Evolutionary conservation across 2,113 vertebrate genomes (phyloP), one percentile per base, ranked within the genome.

Genomic region (Zeus faber): DNA sequence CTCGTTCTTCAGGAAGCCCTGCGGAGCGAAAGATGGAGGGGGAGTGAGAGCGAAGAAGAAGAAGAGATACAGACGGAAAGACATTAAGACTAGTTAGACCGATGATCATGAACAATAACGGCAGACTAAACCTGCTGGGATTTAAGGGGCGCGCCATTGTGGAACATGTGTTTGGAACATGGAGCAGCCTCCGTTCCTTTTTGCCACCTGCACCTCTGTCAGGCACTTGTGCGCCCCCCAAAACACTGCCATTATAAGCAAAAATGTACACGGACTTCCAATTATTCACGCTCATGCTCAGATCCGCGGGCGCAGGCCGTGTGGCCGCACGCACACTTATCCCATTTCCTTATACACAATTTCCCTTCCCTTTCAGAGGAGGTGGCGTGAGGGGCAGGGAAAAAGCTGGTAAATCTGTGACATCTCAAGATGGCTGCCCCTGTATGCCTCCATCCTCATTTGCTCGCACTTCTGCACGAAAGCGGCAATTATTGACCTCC

Each of bases 1-100:
- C 81, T 99, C 96, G 77, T 99, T 99, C 82, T 98, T 99, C 68
- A 98, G 74, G 89, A 99, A 99, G 58, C 96, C 96, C 96, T 99
- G 84, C 6, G 77, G 75, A 69, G 74, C 9, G 8, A 41, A 6
- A 37, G 22, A 41, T n/a, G 44, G 52, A 50, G 23, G 9, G 40
- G 58, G 9, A 37, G n/a, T 55, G 0, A 55, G 0, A 48, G 59
- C 62, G 50, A 50, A 25, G 33, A 14, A 1, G 33, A n/a, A 9
- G 8, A 29, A 29, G 27, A 29, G 27, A 37, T 0, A 37, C 11
- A 37, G 11, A 37, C 11, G n/a, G 13, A 37, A 37, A 9, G 29
- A 33, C 31, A 13, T 33, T 37, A 3, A 37, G 33, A 37, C 33
- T 29, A 4, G 33, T n/a, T 29, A 29, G 4, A 37, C 13, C 33